A percentile compares a stretch with the other conserved stretches of the same genome.
phyloP scores from a whole-genome alignment of 2,113 vertebrate species.

The Micromys minutus region DNA sequence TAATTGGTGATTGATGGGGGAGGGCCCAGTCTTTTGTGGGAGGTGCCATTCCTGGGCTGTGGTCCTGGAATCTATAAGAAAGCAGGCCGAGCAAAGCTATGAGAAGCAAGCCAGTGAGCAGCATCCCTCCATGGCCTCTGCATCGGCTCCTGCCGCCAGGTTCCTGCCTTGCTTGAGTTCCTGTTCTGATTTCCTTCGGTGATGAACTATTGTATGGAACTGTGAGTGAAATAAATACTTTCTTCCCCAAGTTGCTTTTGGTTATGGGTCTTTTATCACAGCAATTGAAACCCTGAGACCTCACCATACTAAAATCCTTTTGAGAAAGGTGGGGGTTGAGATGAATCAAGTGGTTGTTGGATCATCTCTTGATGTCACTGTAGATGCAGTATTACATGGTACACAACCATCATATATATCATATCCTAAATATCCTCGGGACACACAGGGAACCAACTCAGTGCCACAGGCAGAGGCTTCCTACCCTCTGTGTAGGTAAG shows the following conservation, averaged over 20 bases:
- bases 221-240: not conserved
- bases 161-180: not conserved
- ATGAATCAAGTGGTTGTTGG: too few species aligned
- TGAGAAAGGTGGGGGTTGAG: not conserved
- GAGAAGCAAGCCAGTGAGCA: not conserved
- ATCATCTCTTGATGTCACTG: accelerated
- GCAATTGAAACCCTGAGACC: not conserved
- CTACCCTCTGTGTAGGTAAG: not conserved
- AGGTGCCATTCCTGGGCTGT: not conserved
- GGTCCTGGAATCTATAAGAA: not conserved
- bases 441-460: accelerated
- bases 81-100: not conserved
- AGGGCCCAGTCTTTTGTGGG: not conserved
- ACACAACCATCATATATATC: accelerated
- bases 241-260: not conserved
- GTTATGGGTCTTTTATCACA: not conserved
- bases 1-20: not conserved
- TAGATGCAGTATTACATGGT: too few species aligned
- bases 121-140: not conserved
- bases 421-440: not conserved
- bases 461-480: not conserved
- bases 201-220: not conserved
- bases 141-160: too few species aligned
- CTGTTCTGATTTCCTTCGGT: not conserved
- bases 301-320: not conserved